Percentiles rank a stretch among this genome's conserved stretches.
Evolutionary conservation across 2,888 invertebrate genomes (phyloP).

Genomic region (Fragum sueziense): DNA sequence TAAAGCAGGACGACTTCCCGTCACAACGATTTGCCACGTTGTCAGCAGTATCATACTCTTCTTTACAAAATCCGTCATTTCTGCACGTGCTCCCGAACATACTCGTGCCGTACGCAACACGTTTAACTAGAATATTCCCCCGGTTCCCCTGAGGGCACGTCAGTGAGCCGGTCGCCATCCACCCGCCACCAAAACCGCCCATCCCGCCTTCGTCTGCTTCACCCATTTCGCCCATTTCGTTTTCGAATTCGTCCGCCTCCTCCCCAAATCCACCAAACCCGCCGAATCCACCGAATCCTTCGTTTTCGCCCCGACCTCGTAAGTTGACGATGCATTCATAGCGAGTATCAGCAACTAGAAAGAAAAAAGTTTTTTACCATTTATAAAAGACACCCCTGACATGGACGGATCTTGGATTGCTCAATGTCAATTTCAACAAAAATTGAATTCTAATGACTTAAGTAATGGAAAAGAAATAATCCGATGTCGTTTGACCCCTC

Average conservation of each 20-base stretch:
- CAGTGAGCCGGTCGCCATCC: conserved; percentile 33
- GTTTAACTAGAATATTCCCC: conserved; percentile 51
- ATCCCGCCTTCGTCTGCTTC: conserved; percentile 20
- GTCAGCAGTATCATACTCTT: conserved; percentile 48
- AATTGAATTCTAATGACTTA: no score
- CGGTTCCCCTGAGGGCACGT: conserved; percentile 46
- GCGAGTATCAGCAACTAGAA: conserved; percentile 49
- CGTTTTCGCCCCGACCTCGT: conserved; percentile 8
- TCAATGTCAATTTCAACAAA: no score
- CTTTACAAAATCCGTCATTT: conserved; percentile 41
- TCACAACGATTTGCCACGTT: conserved; percentile 48
- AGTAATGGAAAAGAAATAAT: no score
- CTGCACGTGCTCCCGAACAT: conserved; percentile 43
- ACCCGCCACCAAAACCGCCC: conserved; percentile 14
- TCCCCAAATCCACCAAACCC: conserved; percentile 5
- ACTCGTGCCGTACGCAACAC: conserved; percentile 48
- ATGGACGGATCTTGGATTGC: no score
- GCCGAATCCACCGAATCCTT: not conserved
- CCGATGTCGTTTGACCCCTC: no score
- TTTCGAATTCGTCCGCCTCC: conserved; percentile 37
- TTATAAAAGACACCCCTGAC: no score
- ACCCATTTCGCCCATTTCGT: conserved; percentile 22
- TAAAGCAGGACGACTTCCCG: conserved; percentile 45
- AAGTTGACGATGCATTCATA: conserved; percentile 43
- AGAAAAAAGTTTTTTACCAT: no score